Evolutionary conservation across 2,113 vertebrate species (phyloP), one percentile per base, ranked within the genome.

Genomic region (Daphoenositta chrysoptera): DNA sequence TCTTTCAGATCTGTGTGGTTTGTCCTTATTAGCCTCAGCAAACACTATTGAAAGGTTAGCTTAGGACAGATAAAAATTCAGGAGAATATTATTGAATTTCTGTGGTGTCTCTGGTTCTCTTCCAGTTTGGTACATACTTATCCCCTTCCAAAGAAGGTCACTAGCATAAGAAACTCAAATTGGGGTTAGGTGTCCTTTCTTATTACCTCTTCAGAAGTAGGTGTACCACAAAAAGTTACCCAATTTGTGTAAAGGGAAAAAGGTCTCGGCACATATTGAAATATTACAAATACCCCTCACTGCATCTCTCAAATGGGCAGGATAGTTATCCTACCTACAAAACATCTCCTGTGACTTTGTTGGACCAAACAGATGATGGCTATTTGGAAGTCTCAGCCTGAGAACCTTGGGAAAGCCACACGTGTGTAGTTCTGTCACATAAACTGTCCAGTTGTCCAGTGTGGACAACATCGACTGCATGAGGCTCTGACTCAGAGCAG

Each of bases 391-490:
- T 83, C 92, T 70, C 37, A 66, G 27, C 33, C 16, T 50, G 5
- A 73, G 42, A 93, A 69, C 11, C 4, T 47, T 64, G 4, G 37
- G 72, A 26, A 19, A 88, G 9, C 28, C 57, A 26, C 0, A 1
- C 8, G 7, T 1, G 3, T 24, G 11, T 27, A 16, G 15, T 57
- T 76, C 27, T 71, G 42, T 35, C 42, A 35, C 5, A 15, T 10
- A 15, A 83, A 45, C 17, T 63, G 33, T 65, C 31, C 54, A 50
- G 23, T 37, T 60, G 18, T 37, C 45, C 47, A 81, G 9, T 23
- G 0, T 11, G 21, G 21, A 63, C n/a, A 50, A 9, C 11, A 31
- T 1, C 0, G 0, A 9, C 11, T 53, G 33, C 33, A 39, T 12
- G 16, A 83, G 14, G 9, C 31, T 76, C 19, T 69, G 58, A 76